phyloP scores from a whole-genome alignment of 1,140 invertebrate genomes.

The Danaus plexippus region DNA sequence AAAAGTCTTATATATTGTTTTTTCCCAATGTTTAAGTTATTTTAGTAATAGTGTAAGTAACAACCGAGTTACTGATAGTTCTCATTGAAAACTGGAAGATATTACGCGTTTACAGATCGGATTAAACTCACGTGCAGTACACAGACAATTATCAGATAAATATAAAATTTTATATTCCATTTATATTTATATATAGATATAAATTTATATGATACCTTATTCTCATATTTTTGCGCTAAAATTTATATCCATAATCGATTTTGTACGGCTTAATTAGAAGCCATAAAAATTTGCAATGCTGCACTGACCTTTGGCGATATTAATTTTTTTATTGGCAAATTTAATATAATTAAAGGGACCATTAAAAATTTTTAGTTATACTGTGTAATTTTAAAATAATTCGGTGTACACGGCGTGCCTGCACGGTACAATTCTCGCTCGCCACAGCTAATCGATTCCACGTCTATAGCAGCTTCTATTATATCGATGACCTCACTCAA shows the following conservation, averaged over 20 bases:
- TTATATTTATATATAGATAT: too few species aligned
- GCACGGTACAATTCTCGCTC: conserved; percentile 20
- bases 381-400: conserved; percentile 31
- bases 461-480: conserved; percentile 34
- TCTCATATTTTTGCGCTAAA: too few species aligned
- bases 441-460: conserved; percentile 39
- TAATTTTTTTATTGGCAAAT: too few species aligned
- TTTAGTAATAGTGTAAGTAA: conserved; percentile 3
- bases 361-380: conserved; percentile 10
- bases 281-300: too few species aligned
- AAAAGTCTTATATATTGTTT: too few species aligned
- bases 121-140: conserved; percentile 13
- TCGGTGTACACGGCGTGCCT: conserved; percentile 26
- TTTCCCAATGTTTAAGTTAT: neutral
- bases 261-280: too few species aligned
- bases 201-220: too few species aligned
- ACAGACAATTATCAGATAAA: too few species aligned
- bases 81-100: conserved; percentile 48
- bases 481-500: conserved; percentile 29
- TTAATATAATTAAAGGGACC: too few species aligned
- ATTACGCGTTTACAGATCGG: conserved; percentile 28
- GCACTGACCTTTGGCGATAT: too few species aligned
- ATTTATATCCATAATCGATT: too few species aligned
- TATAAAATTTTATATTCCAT: too few species aligned
- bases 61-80: conserved; percentile 33